Evolutionary conservation across 2,888 invertebrate species (phyloP), one percentile per base, ranked within the genome.

Genomic region (Pogonocherus hispidulus): DNA sequence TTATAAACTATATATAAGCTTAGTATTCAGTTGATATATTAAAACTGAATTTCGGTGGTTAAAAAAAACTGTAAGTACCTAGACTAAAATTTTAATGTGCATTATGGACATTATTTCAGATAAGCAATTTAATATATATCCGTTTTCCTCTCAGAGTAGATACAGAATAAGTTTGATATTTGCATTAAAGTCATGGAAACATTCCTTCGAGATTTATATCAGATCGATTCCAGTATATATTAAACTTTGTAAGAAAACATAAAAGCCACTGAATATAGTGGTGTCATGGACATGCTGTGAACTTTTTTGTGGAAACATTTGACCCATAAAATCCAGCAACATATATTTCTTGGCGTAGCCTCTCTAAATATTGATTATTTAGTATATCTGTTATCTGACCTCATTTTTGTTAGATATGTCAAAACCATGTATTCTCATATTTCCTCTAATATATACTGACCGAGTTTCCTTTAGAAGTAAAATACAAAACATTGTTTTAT

Each of bases 241-340:
- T 8, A 41, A 41, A 41, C 41, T 41, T 41, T 41, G 41, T 41
- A 41, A 41, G 41, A 4, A 41, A 16, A 14, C 14, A 16, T 16
- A 41, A 41, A 16, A 41, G 14, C 41, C 41, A 41, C 41, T 41
- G 14, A 41, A 41, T 41, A 41, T n/a, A 41, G 14, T 27, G 8
- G 19, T 52, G 52, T 52, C 52, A 52, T 11, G 52, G 52, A 9
- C 32, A 18, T 2, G 41, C 41, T n/a, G n/a, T 41, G 16, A 41
- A 16, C 27, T 41, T 41, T 41, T 41, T 41, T 41, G 41, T 14
- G 41, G 41, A 41, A 41, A 41, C 14, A 41, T 52, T 52, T 35
- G 32, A 52, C 52, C 52, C 32, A 52, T 32, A 52, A 52, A 52
- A 52, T 11, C 41, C 41, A 52, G 51, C 27, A 27, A 52, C 27